phyloP scores from a whole-genome alignment of 2,113 vertebrate species.

The Tychaedon coryphoeus region DNA sequence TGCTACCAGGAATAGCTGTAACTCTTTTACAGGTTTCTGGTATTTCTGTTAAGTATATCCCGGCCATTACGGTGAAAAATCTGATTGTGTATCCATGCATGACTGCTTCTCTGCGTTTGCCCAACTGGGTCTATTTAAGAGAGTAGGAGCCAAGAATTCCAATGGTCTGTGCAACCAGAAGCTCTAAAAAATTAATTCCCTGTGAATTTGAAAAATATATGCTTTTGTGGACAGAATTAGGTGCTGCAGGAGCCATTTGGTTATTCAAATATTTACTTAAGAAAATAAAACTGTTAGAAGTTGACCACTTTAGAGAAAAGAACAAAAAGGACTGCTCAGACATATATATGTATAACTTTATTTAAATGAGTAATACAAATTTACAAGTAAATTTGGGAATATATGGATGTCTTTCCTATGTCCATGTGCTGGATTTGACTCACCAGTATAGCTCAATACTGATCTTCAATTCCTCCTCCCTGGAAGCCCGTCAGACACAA shows the following conservation, averaged over 20 bases:
- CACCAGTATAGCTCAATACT: neutral
- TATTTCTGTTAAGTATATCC: conserved; percentile 24
- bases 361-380: neutral
- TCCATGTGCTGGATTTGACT: neutral
- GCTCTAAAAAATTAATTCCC: neutral
- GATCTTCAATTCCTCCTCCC: neutral
- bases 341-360: neutral
- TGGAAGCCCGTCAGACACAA: neutral
- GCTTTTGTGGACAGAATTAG: neutral
- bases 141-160: neutral
- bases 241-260: neutral
- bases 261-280: neutral
- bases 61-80: neutral
- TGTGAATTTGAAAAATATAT: neutral
- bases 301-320: neutral
- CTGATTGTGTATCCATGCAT: neutral
- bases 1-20: conserved; percentile 46
- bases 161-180: neutral
- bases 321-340: neutral
- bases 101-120: neutral
- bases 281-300: neutral
- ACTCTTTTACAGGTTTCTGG: conserved; percentile 36
- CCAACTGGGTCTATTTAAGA: neutral
- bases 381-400: neutral
- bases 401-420: neutral